Base-by-base conservation (phyloP, 35 echinoderm and acorn worm genomes). In the Acanthaster planci region DNA sequence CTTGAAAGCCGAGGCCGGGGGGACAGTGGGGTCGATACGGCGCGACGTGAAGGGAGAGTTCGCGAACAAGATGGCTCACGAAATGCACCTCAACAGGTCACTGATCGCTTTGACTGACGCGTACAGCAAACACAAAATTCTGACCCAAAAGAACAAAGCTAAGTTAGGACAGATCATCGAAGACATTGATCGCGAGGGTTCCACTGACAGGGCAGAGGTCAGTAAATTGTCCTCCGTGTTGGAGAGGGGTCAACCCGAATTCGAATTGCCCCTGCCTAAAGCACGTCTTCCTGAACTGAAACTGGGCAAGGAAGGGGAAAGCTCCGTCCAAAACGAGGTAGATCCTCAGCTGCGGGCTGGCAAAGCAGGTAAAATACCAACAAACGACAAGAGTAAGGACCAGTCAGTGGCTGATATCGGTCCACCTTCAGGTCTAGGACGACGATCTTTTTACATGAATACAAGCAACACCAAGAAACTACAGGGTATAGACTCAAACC, bases 21-120 rank as follows among this genome's bases (percentile, higher is more conserved):
- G 89, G 12, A 86, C 89, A 7, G 82, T 84, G 17, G 88, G 89
- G 12, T 91, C 89, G 14, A 50, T 86, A 12, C 76, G 89, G 23
- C 85, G 89, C 47, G 56, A 91, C 21, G 26, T 31, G 19, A 52
- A 60, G 29, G 51, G 59, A 30, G 76, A 77, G 21, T 86, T 53
- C 37, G 57, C 77, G 1, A 37, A 84, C 40, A 91, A 83, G 19
- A 52, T 51, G 55, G 76, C 56, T 0, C 83, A 86, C 17, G 77
- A 79, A 22, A 26, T 44, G 26, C 59, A 51, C 39, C 64, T 91
- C 17, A 79, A 80, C 32, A 77, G 89, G 40, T 80, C 83, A 2
- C 40, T 91, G 15, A 91, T 86, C 80, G 58, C 79, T 14, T 14
- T 91, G 54, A 91, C 40, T 54, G 44, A 84, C 37, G 39, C 80